Evolutionary conservation across 2,113 vertebrate species (phyloP).

Genomic region (Paradoxurus hermaphroditus): DNA sequence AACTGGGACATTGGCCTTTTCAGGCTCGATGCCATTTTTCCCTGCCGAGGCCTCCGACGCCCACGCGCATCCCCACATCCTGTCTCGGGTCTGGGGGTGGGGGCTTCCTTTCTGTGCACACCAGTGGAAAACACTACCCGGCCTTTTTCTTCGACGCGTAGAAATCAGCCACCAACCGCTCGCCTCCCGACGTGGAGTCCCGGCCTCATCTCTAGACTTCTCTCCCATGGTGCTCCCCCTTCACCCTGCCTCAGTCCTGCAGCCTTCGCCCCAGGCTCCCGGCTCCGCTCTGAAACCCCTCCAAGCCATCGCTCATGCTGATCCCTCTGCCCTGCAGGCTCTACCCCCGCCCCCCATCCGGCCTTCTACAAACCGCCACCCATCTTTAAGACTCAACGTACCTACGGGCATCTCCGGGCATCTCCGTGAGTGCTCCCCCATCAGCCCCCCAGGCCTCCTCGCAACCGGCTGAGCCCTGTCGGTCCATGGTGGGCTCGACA

Average conservation of each 20-base stretch:
- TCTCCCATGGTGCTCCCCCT: not conserved
- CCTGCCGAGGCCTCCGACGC: not conserved
- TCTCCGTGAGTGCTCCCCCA: not conserved
- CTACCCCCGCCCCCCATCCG: not conserved
- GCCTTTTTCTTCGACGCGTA: slow-evolving; percentile 33
- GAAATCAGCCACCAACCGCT: slow-evolving; percentile 21
- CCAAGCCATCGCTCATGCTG: not conserved
- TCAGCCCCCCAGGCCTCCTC: not conserved
- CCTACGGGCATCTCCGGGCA: not conserved
- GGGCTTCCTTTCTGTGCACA: slow-evolving; percentile 46
- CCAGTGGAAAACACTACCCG: slow-evolving; percentile 61
- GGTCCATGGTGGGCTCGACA: too few species aligned
- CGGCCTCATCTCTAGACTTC: not conserved
- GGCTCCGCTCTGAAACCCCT: not conserved
- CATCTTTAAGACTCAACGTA: not conserved
- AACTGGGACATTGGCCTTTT: not conserved
- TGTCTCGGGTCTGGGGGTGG: slow-evolving; percentile 52
- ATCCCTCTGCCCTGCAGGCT: not conserved
- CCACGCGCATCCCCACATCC: slow-evolving; percentile 49
- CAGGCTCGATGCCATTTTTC: not conserved
- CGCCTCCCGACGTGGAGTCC: not conserved
- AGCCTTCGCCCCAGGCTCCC: not conserved
- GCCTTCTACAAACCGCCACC: not conserved
- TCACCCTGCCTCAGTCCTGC: not conserved
- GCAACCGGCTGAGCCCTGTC: not conserved